Evolutionary conservation across 2,113 vertebrate genomes (phyloP).

Genomic region (Periophthalmus modestus): DNA sequence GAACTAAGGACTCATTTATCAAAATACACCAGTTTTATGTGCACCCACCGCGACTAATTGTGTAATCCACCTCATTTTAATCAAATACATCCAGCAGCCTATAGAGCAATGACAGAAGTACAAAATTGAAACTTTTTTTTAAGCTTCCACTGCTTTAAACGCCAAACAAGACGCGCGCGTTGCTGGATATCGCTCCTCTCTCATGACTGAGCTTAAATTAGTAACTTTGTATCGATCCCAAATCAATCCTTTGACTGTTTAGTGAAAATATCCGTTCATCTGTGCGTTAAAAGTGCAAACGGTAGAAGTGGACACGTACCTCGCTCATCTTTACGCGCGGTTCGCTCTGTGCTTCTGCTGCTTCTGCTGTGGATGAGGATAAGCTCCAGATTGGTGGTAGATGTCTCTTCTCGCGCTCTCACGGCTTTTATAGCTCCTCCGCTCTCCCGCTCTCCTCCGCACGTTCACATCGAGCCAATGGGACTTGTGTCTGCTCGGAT

Average conservation of each 20-base stretch:
- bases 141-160: neutral
- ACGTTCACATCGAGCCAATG: conserved; percentile 36
- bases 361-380: conserved; percentile 8
- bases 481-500: conserved; percentile 4
- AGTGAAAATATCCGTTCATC: neutral
- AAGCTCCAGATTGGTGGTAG: conserved; percentile 13
- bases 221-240: conserved; percentile 2
- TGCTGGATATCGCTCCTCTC: too few relatives aligned
- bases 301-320: conserved; percentile 61
- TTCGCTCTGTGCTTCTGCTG: conserved; percentile 11
- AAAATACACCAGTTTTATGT: neutral
- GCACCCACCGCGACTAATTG: too few relatives aligned
- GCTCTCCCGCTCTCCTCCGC: conserved; percentile 5
- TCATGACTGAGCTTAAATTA: neutral
- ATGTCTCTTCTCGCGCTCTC: conserved; percentile 16
- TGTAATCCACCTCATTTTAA: too few relatives aligned
- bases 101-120: neutral
- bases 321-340: conserved; percentile 72
- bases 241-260: neutral
- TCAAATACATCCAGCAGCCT: too few relatives aligned
- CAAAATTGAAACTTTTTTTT: neutral
- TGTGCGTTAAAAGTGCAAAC: neutral
- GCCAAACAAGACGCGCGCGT: too few relatives aligned
- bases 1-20: neutral
- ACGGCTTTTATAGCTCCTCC: conserved; percentile 50